A percentile compares a stretch with the other conserved stretches of the same genome.
phyloP scores from a whole-genome alignment of 92 coral and sea anemone genomes.

The Parazoanthus darwini region DNA sequence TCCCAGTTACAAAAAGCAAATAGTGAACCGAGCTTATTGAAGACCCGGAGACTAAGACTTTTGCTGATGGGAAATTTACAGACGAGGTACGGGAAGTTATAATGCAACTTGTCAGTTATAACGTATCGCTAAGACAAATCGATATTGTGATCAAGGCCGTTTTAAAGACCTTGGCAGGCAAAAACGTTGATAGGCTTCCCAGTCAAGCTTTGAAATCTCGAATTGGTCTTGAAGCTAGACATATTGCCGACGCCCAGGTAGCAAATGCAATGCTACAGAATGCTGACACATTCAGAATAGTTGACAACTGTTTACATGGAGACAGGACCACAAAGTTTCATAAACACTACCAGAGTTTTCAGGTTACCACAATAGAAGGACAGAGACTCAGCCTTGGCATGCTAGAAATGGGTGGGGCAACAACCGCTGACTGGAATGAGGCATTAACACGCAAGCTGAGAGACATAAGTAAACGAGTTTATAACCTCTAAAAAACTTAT shows the following conservation, averaged over 20 bases:
- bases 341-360: background rate
- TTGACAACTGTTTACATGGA: background rate
- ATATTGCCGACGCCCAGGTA: background rate
- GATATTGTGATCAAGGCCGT: too few species aligned
- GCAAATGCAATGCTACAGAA: background rate
- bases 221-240: background rate
- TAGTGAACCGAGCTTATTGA: background rate
- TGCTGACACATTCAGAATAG: background rate
- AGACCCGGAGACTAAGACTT: background rate
- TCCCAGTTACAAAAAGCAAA: conserved; percentile 6
- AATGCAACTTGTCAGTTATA: background rate
- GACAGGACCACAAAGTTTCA: background rate
- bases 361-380: too few species aligned
- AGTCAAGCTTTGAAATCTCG: background rate
- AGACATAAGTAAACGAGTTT: too few species aligned
- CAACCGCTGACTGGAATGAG: too few species aligned
- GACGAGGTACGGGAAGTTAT: background rate
- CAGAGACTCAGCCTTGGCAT: too few species aligned
- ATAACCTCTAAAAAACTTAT: too few species aligned
- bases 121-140: background rate
- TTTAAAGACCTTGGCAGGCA: too few species aligned
- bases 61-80: background rate
- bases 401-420: too few species aligned
- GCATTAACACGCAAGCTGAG: too few species aligned
- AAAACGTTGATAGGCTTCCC: background rate